phyloP scores from a whole-genome alignment of 2,797 vertebrate species.

The Pogonophryne albipinna region DNA sequence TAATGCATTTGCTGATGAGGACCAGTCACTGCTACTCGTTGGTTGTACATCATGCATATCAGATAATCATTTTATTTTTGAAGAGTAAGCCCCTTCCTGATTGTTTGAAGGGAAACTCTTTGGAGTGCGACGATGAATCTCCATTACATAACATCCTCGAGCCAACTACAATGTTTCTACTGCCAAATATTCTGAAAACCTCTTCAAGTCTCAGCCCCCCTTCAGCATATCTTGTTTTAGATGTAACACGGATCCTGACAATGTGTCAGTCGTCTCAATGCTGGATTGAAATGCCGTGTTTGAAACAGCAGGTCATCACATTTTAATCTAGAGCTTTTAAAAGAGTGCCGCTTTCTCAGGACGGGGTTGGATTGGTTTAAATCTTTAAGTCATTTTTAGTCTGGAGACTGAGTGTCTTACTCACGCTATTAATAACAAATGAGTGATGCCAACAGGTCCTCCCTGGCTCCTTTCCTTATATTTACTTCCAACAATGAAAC shows the following conservation, averaged over 20 bases:
- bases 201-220: background rate
- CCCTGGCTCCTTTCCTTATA: slow-evolving; percentile 1
- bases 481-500: slow-evolving; percentile 4
- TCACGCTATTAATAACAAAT: slow-evolving; percentile 34
- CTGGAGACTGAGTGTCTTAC: slow-evolving; percentile 3
- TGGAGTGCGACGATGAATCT: background rate
- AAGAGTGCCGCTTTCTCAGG: slow-evolving; percentile 7
- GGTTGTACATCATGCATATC: too few relatives aligned
- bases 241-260: slow-evolving; percentile 10
- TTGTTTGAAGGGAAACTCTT: background rate
- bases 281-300: slow-evolving; percentile 25
- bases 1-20: too few relatives aligned
- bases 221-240: slow-evolving; percentile 3
- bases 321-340: slow-evolving; percentile 25
- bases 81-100: too few relatives aligned
- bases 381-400: slow-evolving; percentile 16
- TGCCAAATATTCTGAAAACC: background rate
- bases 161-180: background rate
- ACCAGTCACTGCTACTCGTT: too few relatives aligned
- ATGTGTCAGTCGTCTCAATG: background rate
- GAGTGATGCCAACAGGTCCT: slow-evolving; percentile 11
- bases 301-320: slow-evolving; percentile 19
- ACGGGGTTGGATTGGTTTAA: slow-evolving; percentile 22
- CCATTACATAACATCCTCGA: background rate
- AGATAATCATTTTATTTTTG: too few relatives aligned